Evolutionary conservation across 2,113 vertebrate genomes (phyloP).

Genomic region (Myiagra hebetior): DNA sequence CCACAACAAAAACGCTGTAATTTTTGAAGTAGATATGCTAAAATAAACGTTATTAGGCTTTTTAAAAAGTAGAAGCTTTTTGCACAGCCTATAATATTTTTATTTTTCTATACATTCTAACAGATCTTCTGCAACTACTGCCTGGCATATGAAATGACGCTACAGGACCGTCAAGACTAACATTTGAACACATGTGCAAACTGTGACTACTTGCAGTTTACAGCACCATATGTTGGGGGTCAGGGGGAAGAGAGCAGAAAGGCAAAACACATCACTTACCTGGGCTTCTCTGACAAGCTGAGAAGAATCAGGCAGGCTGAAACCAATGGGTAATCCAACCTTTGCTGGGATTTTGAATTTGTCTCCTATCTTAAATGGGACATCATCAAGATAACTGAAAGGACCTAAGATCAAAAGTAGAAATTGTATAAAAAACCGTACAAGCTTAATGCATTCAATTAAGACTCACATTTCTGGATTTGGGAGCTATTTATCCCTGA

Average conservation of each 20-base stretch:
- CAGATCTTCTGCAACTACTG: background rate
- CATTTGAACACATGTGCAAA: background rate
- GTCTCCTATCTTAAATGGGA: conserved; percentile 95
- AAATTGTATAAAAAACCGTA: background rate
- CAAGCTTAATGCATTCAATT: background rate
- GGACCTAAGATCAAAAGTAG: conserved; percentile 78
- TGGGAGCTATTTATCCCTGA: background rate
- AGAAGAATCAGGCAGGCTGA: conserved; percentile 81
- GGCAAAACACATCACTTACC: conserved; percentile 70
- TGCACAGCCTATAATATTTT: background rate
- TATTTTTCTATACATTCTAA: background rate
- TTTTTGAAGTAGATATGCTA: background rate
- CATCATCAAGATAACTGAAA: conserved; percentile 94
- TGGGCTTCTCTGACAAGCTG: conserved; percentile 78
- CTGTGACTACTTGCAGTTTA: background rate
- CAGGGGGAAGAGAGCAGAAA: background rate
- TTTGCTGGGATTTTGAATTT: conserved; percentile 92
- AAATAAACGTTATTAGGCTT: background rate
- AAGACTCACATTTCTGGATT: background rate
- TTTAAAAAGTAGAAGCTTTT: background rate
- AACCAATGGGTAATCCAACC: conserved; percentile 90
- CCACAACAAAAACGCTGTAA: background rate
- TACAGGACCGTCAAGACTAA: background rate
- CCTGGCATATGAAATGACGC: background rate
- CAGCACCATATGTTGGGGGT: background rate